Evolutionary conservation across 2,113 vertebrate species (phyloP).

Genomic region (Haplochromis vanheusdeni): DNA sequence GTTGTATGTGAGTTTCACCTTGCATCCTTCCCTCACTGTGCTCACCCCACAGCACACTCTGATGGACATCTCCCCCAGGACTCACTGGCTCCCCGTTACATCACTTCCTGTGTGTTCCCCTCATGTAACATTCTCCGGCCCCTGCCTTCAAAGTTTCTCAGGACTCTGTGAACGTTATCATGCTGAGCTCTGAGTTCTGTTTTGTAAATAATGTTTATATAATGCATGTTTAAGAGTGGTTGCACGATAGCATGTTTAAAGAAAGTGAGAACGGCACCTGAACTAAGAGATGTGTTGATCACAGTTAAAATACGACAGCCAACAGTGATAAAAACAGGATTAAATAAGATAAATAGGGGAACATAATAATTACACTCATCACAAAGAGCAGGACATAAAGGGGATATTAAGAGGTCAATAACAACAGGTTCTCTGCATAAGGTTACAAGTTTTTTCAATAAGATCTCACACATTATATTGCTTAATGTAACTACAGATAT

Average conservation of each 20-base stretch:
- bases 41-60: neutral
- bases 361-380: neutral
- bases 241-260: neutral
- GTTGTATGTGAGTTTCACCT: neutral
- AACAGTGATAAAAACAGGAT: neutral
- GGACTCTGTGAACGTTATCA: neutral
- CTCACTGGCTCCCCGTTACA: neutral
- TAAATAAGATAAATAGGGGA: neutral
- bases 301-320: neutral
- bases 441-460: too few species aligned
- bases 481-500: too few species aligned
- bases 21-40: neutral
- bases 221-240: too few species aligned
- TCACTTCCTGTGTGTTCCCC: neutral
- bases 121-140: neutral
- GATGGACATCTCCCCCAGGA: neutral
- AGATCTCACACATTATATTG: too few species aligned
- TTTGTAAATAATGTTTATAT: neutral
- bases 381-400: too few species aligned
- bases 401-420: neutral
- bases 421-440: too few species aligned
- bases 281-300: neutral
- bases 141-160: neutral
- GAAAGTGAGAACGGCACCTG: neutral
- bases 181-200: neutral